Evolutionary conservation across 2,888 invertebrate genomes (phyloP), one percentile per base, ranked within the genome.

Genomic region (Dorcus parallelipipedus): DNA sequence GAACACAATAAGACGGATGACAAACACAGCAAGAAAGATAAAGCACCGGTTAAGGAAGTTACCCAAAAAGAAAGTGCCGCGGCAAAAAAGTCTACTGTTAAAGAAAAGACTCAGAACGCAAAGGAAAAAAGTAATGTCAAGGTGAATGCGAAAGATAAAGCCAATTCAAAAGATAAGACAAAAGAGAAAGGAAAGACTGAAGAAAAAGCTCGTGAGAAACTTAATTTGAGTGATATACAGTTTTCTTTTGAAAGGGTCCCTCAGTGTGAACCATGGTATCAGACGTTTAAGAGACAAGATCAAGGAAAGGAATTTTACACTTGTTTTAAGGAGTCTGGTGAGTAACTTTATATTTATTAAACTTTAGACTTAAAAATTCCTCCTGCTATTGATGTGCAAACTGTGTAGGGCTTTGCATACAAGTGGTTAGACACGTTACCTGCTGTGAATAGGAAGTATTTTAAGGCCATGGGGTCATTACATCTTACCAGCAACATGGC

Each of bases 211-310:
- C 14, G 33, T 9, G 52, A 74, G 67, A 74, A 78, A 66, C 73
- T 80, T 53, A 78, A 80, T 45, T 82, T 88, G 48, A 84, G 86
- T 61, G 84, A 84, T 68, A 79, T 87, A 66, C 84, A 85, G 72
- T 90, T 88, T 71, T 86, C 89, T 0, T 93, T 93, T 73, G 92
- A 93, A 76, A 83, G 83, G 10, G 81, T 90, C 58, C 92, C 92
- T 1, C 80, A 78, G 39, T 84, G 85, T 20, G 91, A 91, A 71
- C 84, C 89, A 0, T 93, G 93, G 93, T 91, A 86, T 73, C 84
- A 86, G 62, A 88, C 91, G 1, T 93, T 91, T 72, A 83, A 84
- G 63, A 81, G 93, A 1, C 90, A 91, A 71, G 91, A 92, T 71
- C 83, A 84, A 50, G 87, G 88, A 10, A 84, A 86, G 62, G 85